Evolutionary conservation across 1,140 invertebrate species (phyloP), one percentile per base, ranked within the genome.

Genomic region (Scaptomyza pallida): DNA sequence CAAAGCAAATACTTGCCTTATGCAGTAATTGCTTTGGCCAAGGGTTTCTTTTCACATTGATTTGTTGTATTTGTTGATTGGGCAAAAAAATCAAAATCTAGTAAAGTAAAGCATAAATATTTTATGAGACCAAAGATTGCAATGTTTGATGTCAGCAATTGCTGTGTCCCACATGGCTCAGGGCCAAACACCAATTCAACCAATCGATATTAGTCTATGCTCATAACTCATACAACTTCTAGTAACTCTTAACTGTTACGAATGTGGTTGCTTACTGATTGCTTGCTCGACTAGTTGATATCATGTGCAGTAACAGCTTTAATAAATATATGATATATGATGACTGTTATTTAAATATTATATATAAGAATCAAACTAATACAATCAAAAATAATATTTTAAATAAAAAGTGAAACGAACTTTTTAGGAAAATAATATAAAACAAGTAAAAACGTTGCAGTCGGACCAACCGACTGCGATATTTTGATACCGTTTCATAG

Each of bases 141-240:
- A 16, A 35, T 56, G 43, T 69, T 62, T 69, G 65, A 26, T 68
- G 57, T 52, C 47, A 37, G 47, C 40, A 60, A 60, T 68, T 69
- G n/a, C n/a, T n/a, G 50, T 69, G 43, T 33, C 41, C 65, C 60
- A 44, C n/a, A 16, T n/a, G 65, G 61, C 43, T 3, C 30, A 33
- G 33, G 35, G 33, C 21, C 15, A 62, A n/a, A 55, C 50, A 45
- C 16, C 41, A 47, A 54, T 55, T 69, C 15, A 40, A n/a, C 57
- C 52, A 45, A 69, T 62, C 26, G 56, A 51, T 60, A 16, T 15
- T 44, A 43, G 47, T 21, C 64, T 45, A 8, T 45, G 26, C 3
- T 26, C 65, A 52, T 54, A 68, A 52, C 56, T 51, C 26, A 51
- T 16, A 35, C 35, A 61, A 16, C 43, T 30, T 16, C 3, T 44